phyloP scores from a whole-genome alignment of 2,888 invertebrate species.

The Melieria crassipennis region DNA sequence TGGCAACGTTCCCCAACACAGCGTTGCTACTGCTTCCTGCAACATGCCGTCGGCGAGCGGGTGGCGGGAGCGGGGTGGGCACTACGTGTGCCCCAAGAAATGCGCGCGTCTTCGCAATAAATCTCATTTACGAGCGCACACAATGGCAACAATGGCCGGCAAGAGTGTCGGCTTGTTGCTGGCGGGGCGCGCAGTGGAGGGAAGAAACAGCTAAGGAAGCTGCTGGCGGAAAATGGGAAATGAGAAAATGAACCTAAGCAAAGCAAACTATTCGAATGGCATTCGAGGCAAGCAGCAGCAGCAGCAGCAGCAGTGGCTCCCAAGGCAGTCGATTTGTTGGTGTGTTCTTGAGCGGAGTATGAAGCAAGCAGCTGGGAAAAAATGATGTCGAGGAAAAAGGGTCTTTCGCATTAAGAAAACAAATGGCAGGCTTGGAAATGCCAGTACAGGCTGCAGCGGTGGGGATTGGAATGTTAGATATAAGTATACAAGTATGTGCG shows the following conservation, averaged over 20 bases:
- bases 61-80: conserved; percentile 28
- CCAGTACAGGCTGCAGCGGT: too few relatives aligned
- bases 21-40: background rate
- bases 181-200: conserved; percentile 33
- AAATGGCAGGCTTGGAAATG: conserved; percentile 45
- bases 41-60: conserved; percentile 16
- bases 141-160: conserved; percentile 62
- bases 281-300: conserved; percentile 46
- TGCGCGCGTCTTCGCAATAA: conserved; percentile 64
- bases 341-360: background rate
- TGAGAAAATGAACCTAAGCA: conserved; percentile 62
- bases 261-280: conserved; percentile 61
- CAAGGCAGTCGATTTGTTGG: conserved; percentile 4
- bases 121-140: conserved; percentile 65
- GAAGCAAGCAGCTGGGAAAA: conserved; percentile 15
- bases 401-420: conserved; percentile 46
- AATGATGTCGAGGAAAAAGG: conserved; percentile 51
- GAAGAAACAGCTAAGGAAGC: too few relatives aligned
- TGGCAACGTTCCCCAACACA: background rate
- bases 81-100: conserved; percentile 59
- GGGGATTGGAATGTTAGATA: too few relatives aligned
- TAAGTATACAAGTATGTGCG: conserved; percentile 6
- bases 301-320: conserved; percentile 21
- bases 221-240: conserved; percentile 31
- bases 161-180: conserved; percentile 18